Percentiles rank a stretch among this genome's conserved stretches.
These are phyloP conservation scores for Itoplectis maculator DNA, from an alignment of 2,888 invertebrate species.

Conservation along the genomic window DNA sequence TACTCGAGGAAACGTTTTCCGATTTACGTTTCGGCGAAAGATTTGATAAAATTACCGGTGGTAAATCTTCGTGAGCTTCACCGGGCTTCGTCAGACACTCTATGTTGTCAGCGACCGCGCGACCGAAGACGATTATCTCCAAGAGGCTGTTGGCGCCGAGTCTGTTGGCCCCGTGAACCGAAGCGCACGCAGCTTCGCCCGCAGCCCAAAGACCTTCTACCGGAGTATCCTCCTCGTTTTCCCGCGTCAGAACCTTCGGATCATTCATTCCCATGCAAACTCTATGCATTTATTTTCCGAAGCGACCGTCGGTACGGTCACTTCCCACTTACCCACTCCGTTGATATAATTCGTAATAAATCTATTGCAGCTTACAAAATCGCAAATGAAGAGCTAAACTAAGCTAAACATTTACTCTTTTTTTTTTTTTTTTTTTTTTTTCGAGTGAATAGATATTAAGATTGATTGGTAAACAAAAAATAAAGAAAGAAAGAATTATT, in stretches of 20 bases:
- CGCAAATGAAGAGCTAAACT: too few species aligned
- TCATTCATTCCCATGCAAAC: conserved; percentile 7
- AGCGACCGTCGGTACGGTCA: not conserved
- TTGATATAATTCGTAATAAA: too few species aligned
- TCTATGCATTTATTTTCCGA: not conserved
- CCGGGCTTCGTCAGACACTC: conserved; percentile 94
- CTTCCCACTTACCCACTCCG: too few species aligned
- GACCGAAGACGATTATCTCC: conserved; percentile 99
- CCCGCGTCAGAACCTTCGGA: conserved; percentile 87
- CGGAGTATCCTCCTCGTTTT: conserved; percentile 88
- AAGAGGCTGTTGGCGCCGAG: conserved; percentile 99
- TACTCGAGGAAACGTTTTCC: too few species aligned
- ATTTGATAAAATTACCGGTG: conserved; percentile 86
- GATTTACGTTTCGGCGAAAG: too few species aligned
- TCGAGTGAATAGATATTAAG: too few species aligned
- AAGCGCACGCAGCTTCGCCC: conserved; percentile 97
- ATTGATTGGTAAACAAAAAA: too few species aligned
- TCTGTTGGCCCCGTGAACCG: conserved; percentile 99
- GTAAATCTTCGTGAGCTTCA: conserved; percentile 90
- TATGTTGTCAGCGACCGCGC: conserved; percentile 97
- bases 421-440: too few species aligned
- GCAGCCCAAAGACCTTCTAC: conserved; percentile 96
- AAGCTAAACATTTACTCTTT: not conserved
- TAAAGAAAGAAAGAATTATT: too few species aligned
- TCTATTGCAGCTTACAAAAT: too few species aligned